Evolutionary conservation across 2,797 vertebrate genomes (phyloP), one percentile per base, ranked within the genome.

Genomic region (Argyrosomus regius): DNA sequence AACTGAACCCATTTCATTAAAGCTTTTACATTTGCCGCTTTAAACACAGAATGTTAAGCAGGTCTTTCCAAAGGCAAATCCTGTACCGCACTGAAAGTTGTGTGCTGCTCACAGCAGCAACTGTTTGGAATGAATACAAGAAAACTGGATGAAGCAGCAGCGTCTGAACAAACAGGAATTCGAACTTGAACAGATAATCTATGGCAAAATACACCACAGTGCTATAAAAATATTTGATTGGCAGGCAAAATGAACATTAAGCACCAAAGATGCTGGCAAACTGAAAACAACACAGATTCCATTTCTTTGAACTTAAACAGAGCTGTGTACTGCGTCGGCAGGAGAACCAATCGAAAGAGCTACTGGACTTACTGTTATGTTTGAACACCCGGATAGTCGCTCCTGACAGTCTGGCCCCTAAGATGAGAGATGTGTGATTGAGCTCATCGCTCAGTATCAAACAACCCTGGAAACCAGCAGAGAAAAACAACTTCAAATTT

Each of bases 371-470:
- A 99, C 98, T 96, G 90, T 99, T 98, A 88, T 99, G 98, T 93
- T 98, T 99, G 95, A 97, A 99, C 84, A 96, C 95, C 82, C 96
- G 94, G 86, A 99, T 96, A 14, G 96, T 97, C 11, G 98, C 97
- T 72, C 97, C 96, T 6, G 98, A 98, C 73, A 99, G 94, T 87
- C 97, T 95, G 3, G 97, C 96, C 46, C 98, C 98, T 59, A 99
- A 95, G 87, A 99, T 91, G 5, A 99, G 94, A 79, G 98, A 99
- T 6, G 96, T 94, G 88, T 99, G 98, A 92, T 98, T 99, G 91
- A 98, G 89, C 85, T 99, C 98, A 77, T 99, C 98, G 66, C 98
- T 99, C 91, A 99, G 91, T 93, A 99, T 99, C 88, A 99, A 96
- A 91, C 97, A 97, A 61, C 97, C 97, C 98, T 98, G 93, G 71